Conservation (phyloP, 2,797 vertebrate genomes). For the Acestrorhynchus altus region DNA sequence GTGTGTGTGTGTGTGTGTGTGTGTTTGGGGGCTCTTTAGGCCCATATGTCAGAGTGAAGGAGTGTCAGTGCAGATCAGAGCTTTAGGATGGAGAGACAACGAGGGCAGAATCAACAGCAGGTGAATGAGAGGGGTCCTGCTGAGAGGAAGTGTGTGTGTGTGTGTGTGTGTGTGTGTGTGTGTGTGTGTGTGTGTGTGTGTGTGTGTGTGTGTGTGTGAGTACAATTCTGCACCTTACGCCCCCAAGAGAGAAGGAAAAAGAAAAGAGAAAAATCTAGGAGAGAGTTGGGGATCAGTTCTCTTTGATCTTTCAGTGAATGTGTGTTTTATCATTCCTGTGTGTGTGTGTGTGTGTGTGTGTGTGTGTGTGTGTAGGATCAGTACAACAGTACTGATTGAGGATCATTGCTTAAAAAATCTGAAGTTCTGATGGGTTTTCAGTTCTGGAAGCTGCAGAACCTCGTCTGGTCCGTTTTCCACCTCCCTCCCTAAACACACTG, state of each 20-base stretch:
- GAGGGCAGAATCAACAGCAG: constrained; percentile 54
- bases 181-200: constrained; percentile 42
- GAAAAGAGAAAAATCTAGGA: background rate
- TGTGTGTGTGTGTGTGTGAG: background rate
- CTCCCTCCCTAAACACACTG: constrained; percentile 49
- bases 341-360: constrained; percentile 27
- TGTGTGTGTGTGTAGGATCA: background rate
- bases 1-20: background rate
- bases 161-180: background rate
- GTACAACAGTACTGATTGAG: constrained; percentile 20
- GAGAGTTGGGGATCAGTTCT: constrained; percentile 14
- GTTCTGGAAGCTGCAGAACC: constrained; percentile 40
- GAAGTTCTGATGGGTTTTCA: constrained; percentile 39
- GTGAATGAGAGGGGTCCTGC: constrained; percentile 65
- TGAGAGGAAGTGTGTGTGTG: constrained; percentile 58
- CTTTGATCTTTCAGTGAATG: constrained; percentile 49
- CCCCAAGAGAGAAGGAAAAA: background rate
- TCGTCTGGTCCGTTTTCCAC: constrained; percentile 49
- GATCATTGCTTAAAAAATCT: constrained; percentile 38
- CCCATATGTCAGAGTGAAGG: constrained; percentile 37
- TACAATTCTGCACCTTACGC: constrained; percentile 1
- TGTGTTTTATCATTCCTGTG: constrained; percentile 45
- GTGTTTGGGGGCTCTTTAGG: background rate
- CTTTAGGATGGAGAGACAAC: constrained; percentile 30
- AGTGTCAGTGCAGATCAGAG: constrained; percentile 41